A percentile compares a stretch with the other conserved stretches of the same genome.
These are phyloP conservation scores for Holcopasites calliopsidis DNA, from an alignment of 1,140 invertebrate species.

Conservation along the genomic window DNA sequence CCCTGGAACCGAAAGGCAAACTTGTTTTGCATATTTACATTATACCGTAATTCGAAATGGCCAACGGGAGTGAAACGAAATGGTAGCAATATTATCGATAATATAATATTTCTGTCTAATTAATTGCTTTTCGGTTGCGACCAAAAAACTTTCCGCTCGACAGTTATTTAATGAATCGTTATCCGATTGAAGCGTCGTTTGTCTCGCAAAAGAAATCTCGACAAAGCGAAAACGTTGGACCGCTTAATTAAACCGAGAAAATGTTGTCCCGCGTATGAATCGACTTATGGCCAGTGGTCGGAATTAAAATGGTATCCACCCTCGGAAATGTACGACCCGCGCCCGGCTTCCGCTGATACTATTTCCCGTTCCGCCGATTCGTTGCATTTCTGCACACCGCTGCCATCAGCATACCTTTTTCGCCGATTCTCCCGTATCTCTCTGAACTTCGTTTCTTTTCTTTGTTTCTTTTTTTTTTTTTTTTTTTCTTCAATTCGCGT, in stretches of 20 bases:
- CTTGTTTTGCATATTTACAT: conserved; percentile 14
- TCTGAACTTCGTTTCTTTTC: background rate
- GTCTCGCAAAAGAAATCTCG: background rate
- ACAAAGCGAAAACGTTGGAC: background rate
- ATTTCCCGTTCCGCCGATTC: conserved; percentile 41
- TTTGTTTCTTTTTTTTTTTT: background rate
- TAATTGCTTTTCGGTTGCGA: background rate
- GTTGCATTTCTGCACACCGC: conserved; percentile 19
- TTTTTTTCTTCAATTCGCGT: background rate
- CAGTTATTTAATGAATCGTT: conserved; percentile 5
- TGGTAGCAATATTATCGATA: background rate
- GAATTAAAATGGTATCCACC: conserved; percentile 65
- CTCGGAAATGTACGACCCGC: conserved; percentile 59
- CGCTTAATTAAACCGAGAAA: conserved; percentile 34
- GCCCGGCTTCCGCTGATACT: conserved; percentile 49
- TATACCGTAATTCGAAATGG: conserved; percentile 5
- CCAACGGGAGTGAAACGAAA: background rate
- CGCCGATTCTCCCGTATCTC: background rate
- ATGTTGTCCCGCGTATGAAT: conserved; percentile 49
- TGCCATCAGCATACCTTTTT: background rate
- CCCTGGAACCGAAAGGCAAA: conserved; percentile 12
- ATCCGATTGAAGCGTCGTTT: background rate
- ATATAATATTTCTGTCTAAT: background rate
- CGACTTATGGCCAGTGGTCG: conserved; percentile 62
- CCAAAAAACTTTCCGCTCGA: background rate